Evolutionary conservation across 2,888 invertebrate genomes (phyloP).

Genomic region (Drosophila prostipennis): DNA sequence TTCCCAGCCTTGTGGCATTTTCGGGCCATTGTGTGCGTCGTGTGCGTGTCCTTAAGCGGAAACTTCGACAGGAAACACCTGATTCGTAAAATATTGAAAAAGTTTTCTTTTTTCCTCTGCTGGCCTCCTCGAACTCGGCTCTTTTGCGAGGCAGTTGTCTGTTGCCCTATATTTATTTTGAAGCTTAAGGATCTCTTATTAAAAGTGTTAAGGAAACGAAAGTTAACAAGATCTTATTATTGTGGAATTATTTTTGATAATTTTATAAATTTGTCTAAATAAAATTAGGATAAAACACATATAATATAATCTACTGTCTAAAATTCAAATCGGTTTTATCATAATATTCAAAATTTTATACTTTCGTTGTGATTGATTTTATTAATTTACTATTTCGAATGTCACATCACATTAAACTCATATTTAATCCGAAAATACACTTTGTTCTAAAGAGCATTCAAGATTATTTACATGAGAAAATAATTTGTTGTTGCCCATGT

Average conservation of each 20-base stretch:
- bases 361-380: too few relatives aligned
- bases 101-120: slow-evolving; percentile 54
- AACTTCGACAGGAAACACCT: slow-evolving; percentile 80
- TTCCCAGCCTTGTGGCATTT: slow-evolving; percentile 34
- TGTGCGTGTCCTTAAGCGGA: slow-evolving; percentile 80
- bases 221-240: too few relatives aligned
- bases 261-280: too few relatives aligned
- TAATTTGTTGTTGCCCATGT: slow-evolving; percentile 40
- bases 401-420: too few relatives aligned
- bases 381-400: too few relatives aligned
- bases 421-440: neutral
- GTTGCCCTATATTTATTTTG: slow-evolving; percentile 26
- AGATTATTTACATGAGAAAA: slow-evolving; percentile 49
- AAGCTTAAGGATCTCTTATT: slow-evolving; percentile 1
- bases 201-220: neutral
- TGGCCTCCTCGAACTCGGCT: slow-evolving; percentile 4
- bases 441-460: slow-evolving; percentile 52
- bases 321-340: too few relatives aligned
- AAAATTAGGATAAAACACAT: neutral
- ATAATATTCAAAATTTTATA: too few relatives aligned
- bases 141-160: slow-evolving; percentile 31
- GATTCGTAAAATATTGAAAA: slow-evolving; percentile 80
- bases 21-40: slow-evolving; percentile 40
- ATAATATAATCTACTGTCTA: too few relatives aligned
- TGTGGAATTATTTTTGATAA: too few relatives aligned